Conservation (phyloP, 1,140 invertebrate genomes). For the roundworm (Caenorhabditis elegans) region WBcel235 BX284605.5:3070501-3071000, state of each 20-base stretch:
- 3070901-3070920: not conserved
- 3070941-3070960: not conserved
- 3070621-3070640: not conserved
- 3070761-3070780: not conserved
- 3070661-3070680: not conserved
- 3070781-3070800: conserved; percentile 22
- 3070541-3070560: not conserved
- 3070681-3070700: no score
- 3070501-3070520: not conserved
- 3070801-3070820: not conserved
- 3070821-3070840: not conserved
- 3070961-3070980: no score
- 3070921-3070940: not conserved
- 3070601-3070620: not conserved
- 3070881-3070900: not conserved
- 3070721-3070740: no score
- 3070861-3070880: not conserved
- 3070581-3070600: not conserved
- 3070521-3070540: not conserved
- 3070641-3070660: no score
- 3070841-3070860: not conserved
- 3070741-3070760: not conserved
- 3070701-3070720: no score
- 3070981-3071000: no score
- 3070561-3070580: not conserved